Evolutionary conservation across 2,888 invertebrate genomes (phyloP).

Genomic region (Melipona beecheii): DNA sequence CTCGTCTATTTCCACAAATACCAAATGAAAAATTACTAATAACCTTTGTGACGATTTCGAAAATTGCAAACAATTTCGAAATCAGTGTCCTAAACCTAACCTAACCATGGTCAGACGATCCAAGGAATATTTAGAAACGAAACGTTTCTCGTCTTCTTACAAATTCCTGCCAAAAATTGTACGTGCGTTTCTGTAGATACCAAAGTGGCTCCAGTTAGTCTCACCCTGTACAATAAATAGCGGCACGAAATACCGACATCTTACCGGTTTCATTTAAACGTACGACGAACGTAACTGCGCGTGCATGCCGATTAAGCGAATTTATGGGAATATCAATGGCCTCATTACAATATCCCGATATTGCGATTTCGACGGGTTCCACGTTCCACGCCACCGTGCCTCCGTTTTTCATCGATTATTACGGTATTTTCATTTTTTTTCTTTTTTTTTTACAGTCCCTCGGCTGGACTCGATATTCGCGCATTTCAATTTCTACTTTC

Average conservation of each 20-base stretch:
- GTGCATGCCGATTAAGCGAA: constrained; percentile 34
- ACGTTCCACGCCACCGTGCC: not conserved
- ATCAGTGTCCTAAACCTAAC: too few relatives aligned
- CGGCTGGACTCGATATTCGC: not conserved
- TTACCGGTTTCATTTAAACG: constrained; percentile 16
- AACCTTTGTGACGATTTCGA: too few relatives aligned
- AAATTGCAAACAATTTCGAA: too few relatives aligned
- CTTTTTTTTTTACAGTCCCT: not conserved
- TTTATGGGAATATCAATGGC: constrained; percentile 44
- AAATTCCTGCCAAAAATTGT: too few relatives aligned
- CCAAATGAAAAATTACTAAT: too few relatives aligned
- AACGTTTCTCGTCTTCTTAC: too few relatives aligned
- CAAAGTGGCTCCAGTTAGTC: not conserved
- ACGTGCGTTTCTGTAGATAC: too few relatives aligned
- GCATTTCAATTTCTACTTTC: constrained; percentile 7
- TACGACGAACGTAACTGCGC: not conserved
- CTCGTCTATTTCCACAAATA: too few relatives aligned
- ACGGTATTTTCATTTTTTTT: constrained; percentile 2
- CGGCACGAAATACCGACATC: constrained; percentile 19
- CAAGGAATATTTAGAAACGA: too few relatives aligned
- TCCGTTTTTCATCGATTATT: constrained; percentile 10
- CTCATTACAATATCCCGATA: constrained; percentile 41
- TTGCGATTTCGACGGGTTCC: constrained; percentile 7
- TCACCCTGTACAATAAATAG: constrained; percentile 8
- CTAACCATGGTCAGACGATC: too few relatives aligned